Percentiles rank a stretch among this genome's conserved stretches.
These are phyloP conservation scores for Pachycephala philippinensis DNA, from an alignment of 2,113 vertebrate genomes.

Conservation along the genomic window DNA sequence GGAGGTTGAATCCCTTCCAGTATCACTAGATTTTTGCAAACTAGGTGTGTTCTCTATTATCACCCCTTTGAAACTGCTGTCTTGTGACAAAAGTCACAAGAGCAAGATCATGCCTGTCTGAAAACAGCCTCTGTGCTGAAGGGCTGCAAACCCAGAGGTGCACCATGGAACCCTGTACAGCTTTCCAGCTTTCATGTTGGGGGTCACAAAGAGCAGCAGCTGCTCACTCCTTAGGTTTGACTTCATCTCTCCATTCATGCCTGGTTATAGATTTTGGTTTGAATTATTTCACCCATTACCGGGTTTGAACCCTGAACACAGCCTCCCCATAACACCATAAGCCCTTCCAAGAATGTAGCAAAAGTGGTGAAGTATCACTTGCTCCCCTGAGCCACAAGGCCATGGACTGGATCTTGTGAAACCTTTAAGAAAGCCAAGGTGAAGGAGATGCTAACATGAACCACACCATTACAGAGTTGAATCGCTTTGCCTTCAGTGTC, in stretches of 20 bases:
- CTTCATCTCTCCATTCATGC: background rate
- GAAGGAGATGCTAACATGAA: background rate
- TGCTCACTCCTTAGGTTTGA: background rate
- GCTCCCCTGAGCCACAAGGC: background rate
- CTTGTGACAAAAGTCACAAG: background rate
- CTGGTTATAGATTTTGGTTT: background rate
- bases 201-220: background rate
- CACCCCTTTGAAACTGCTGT: background rate
- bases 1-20: background rate
- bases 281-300: background rate
- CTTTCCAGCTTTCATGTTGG: background rate
- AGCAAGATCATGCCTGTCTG: background rate
- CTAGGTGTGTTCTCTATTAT: background rate
- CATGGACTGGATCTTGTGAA: background rate
- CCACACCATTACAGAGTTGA: fast-evolving
- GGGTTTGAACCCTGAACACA: background rate
- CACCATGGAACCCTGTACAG: fast-evolving
- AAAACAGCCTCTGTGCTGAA: background rate
- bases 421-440: background rate
- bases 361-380: background rate
- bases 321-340: background rate
- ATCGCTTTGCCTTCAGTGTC: background rate
- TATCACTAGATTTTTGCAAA: background rate
- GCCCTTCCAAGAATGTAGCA: background rate
- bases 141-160: background rate